phyloP scores from a whole-genome alignment of 1,140 invertebrate species.

The Polypedilum pembai region DNA sequence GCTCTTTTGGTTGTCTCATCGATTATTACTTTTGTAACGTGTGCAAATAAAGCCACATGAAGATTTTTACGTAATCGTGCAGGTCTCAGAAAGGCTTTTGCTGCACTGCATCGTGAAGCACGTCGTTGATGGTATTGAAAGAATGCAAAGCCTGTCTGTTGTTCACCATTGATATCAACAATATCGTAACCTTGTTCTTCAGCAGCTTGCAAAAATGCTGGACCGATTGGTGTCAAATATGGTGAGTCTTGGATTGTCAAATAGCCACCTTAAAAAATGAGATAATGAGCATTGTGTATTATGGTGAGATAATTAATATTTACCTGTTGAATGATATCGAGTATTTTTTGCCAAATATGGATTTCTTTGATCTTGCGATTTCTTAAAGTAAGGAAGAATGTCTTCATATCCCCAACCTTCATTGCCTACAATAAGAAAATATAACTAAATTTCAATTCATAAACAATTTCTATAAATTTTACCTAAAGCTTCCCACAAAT shows the following conservation, averaged over 20 bases:
- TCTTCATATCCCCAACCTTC: constrained; percentile 83
- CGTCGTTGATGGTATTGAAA: constrained; percentile 76
- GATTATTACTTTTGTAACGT: constrained; percentile 69
- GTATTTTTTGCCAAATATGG: constrained; percentile 66
- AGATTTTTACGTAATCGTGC: constrained; percentile 63
- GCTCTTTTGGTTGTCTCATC: constrained; percentile 60
- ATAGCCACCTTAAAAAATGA: constrained; percentile 58
- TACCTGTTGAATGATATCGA: constrained; percentile 62
- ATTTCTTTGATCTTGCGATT: constrained; percentile 75
- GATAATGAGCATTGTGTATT: constrained; percentile 1
- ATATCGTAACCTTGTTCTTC: constrained; percentile 85
- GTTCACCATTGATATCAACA: constrained; percentile 64
- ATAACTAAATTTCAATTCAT: too few relatives aligned
- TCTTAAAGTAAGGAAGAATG: constrained; percentile 79
- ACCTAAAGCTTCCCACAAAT: constrained; percentile 72
- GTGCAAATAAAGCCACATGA: constrained; percentile 64
- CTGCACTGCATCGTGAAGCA: constrained; percentile 65
- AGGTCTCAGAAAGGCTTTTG: constrained; percentile 73
- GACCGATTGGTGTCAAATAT: constrained; percentile 69
- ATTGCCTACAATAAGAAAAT: constrained; percentile 53
- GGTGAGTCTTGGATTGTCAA: constrained; percentile 72
- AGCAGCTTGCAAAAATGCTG: constrained; percentile 79
- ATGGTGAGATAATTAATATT: constrained; percentile 28
- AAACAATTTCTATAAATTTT: too few relatives aligned
- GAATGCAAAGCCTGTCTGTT: constrained; percentile 73